Percentiles rank a stretch among this genome's conserved stretches.
phyloP scores from a whole-genome alignment of 2,113 vertebrate species.

The Dasyprocta punctata region DNA sequence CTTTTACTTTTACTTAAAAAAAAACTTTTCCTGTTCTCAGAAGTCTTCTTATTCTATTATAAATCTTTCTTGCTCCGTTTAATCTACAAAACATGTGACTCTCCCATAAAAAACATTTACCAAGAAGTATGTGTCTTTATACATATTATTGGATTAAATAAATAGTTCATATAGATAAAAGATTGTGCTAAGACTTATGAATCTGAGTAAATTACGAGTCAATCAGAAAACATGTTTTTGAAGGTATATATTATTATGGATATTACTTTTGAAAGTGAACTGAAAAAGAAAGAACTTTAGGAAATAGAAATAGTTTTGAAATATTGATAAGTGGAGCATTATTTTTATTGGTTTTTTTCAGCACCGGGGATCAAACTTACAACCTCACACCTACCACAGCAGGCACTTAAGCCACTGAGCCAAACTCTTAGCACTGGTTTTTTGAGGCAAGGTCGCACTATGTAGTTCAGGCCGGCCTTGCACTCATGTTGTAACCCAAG shows the following conservation, averaged over 20 bases:
- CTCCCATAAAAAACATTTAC: neutral
- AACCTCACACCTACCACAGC: too few relatives aligned
- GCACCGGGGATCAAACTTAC: too few relatives aligned
- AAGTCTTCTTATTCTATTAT: neutral
- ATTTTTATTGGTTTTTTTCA: neutral
- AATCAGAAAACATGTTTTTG: neutral
- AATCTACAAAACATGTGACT: neutral
- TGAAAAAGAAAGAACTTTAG: neutral
- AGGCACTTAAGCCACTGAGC: too few relatives aligned
- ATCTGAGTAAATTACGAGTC: neutral
- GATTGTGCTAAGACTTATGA: neutral
- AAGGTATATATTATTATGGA: neutral
- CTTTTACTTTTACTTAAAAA: slow-evolving; percentile 20
- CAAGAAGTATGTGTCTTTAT: neutral
- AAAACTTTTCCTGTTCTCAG: neutral
- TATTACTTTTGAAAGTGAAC: neutral
- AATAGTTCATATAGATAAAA: neutral
- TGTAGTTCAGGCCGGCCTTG: too few relatives aligned
- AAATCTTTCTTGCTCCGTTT: neutral
- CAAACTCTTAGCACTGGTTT: too few relatives aligned
- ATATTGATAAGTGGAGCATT: neutral
- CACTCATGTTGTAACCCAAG: too few relatives aligned
- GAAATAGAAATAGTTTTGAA: neutral
- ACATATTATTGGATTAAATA: neutral
- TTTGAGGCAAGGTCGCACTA: too few relatives aligned